These are phyloP conservation scores for Elgaria multicarinata DNA, from an alignment of 2,113 vertebrate genomes.

Conservation along the genomic window DNA sequence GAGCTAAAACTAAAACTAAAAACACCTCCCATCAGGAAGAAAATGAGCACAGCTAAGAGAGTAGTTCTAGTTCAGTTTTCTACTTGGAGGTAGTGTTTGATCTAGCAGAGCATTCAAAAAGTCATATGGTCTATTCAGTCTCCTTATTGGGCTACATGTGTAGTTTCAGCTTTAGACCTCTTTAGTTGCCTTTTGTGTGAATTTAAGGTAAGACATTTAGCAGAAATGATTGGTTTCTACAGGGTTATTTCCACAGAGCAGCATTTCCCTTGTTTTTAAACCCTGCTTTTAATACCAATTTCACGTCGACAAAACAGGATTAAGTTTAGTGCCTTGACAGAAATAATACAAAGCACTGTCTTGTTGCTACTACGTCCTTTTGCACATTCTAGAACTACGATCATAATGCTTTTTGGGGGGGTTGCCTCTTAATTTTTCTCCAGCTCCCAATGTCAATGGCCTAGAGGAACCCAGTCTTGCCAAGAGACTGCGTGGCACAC, in stretches of 20 bases:
- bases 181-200: background rate
- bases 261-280: background rate
- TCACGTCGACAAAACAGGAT: background rate
- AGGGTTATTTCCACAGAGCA: background rate
- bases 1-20: no score
- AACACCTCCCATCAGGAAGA: background rate
- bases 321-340: constrained; percentile 43
- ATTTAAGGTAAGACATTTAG: background rate
- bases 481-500: constrained; percentile 90
- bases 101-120: background rate
- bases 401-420: background rate
- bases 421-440: constrained; percentile 18
- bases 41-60: background rate
- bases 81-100: background rate
- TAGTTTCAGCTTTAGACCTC: background rate
- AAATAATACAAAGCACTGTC: constrained; percentile 16
- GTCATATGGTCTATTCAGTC: background rate
- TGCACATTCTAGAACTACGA: background rate
- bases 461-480: constrained; percentile 89
- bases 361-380: accelerated
- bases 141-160: background rate
- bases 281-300: background rate
- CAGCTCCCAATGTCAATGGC: constrained; percentile 85
- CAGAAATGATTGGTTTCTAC: background rate
- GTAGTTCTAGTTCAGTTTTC: background rate